phyloP scores from a whole-genome alignment of 2,888 invertebrate genomes.

The Catocala sponsa region DNA sequence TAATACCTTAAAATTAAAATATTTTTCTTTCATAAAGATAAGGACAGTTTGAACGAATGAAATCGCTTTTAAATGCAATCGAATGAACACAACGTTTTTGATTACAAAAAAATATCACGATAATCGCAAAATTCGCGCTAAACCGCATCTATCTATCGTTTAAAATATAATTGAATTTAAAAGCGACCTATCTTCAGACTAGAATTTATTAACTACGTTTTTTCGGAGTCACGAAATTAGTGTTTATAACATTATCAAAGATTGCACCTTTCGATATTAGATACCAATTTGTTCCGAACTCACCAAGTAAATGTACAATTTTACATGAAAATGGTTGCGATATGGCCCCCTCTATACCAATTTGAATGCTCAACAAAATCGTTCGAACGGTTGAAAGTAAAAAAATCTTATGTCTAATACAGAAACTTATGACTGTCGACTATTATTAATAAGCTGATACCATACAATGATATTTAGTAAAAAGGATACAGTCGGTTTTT shows the following conservation, averaged over 20 bases:
- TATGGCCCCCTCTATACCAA: constrained; percentile 53
- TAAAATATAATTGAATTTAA: constrained; percentile 58
- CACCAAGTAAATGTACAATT: constrained; percentile 21
- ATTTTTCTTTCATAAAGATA: constrained; percentile 60
- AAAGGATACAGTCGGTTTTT: constrained; percentile 30
- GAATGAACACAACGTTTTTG: constrained; percentile 39
- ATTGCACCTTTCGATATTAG: constrained; percentile 35
- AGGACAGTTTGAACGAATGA: constrained; percentile 63
- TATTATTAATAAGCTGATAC: constrained; percentile 30
- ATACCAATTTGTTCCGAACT: constrained; percentile 10
- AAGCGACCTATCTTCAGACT: constrained; percentile 80
- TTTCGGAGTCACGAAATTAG: constrained; percentile 70
- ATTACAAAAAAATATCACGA: constrained; percentile 25
- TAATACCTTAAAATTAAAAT: constrained; percentile 64
- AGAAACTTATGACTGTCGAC: constrained; percentile 31
- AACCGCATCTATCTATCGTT: constrained; percentile 12
- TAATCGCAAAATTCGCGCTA: constrained; percentile 20
- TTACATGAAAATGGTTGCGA: constrained; percentile 45
- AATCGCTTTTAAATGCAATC: constrained; percentile 68
- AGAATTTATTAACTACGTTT: constrained; percentile 76
- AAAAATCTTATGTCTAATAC: constrained; percentile 46
- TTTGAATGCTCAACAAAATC: constrained; percentile 40
- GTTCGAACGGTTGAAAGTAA: constrained; percentile 46
- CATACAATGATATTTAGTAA: constrained; percentile 31
- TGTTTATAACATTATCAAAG: constrained; percentile 33